phyloP scores from a whole-genome alignment of 1,140 invertebrate genomes.

The Charaxes varanes region DNA sequence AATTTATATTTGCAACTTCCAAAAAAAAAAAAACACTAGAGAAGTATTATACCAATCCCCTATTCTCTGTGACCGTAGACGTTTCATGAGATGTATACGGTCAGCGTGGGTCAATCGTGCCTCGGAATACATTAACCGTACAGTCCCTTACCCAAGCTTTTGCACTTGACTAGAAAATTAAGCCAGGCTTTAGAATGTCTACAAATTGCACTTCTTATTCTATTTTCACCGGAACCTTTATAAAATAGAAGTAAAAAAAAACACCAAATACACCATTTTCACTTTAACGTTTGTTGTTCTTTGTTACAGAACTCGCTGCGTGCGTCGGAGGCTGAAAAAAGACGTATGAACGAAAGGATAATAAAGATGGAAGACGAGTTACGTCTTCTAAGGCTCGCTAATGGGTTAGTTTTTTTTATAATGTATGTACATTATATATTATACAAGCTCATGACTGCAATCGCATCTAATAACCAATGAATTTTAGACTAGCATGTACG shows the following conservation, averaged over 20 bases:
- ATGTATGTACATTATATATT: not conserved
- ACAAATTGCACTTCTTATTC: not conserved
- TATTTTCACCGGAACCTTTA: not conserved
- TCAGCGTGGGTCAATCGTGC: constrained; percentile 13
- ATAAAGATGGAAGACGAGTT: constrained; percentile 64
- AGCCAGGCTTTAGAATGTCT: too few species aligned
- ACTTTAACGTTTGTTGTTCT: too few species aligned
- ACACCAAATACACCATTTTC: constrained; percentile 4
- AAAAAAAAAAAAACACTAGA: too few species aligned
- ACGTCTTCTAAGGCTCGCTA: constrained; percentile 38
- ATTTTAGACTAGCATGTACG: too few species aligned
- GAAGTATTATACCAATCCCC: too few species aligned
- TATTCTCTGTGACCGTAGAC: too few species aligned
- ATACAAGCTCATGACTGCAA: not conserved
- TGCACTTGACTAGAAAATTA: not conserved
- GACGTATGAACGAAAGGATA: constrained; percentile 67
- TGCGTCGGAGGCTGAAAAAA: constrained; percentile 57
- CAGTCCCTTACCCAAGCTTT: constrained; percentile 4
- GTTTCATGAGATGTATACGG: constrained; percentile 6
- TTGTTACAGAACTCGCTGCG: constrained; percentile 57
- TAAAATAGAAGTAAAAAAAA: not conserved
- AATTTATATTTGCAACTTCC: too few species aligned
- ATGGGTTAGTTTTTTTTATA: constrained; percentile 36
- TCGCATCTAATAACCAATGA: too few species aligned
- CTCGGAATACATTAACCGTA: constrained; percentile 13